phyloP scores from a whole-genome alignment of 1,140 invertebrate genomes.

The Arion vulgaris region DNA sequence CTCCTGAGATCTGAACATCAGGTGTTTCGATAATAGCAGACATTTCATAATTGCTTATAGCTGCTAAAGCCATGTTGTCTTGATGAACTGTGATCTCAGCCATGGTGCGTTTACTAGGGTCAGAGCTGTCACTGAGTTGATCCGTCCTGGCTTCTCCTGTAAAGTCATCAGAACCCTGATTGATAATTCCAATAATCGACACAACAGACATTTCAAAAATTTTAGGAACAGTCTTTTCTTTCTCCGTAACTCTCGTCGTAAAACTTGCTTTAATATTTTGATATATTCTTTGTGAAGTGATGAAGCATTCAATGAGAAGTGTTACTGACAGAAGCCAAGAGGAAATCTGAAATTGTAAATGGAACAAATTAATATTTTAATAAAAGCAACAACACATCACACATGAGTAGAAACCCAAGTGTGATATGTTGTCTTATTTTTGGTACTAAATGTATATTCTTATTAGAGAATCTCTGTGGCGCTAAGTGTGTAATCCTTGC shows the following conservation, averaged over 20 bases:
- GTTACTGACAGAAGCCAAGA: not conserved
- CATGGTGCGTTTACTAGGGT: not conserved
- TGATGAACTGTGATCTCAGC: not conserved
- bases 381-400: no score
- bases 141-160: not conserved
- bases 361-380: no score
- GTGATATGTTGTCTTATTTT: no score
- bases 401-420: no score
- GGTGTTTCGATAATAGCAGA: not conserved
- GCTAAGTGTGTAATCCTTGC: no score
- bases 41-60: not conserved
- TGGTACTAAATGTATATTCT: no score
- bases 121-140: not conserved
- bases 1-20: not conserved
- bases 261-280: not conserved
- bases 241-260: not conserved
- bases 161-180: not conserved
- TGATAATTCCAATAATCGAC: not conserved
- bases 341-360: not conserved
- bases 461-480: no score
- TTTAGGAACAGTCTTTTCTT: not conserved
- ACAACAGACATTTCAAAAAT: not conserved
- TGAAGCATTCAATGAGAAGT: not conserved
- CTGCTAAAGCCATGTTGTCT: not conserved
- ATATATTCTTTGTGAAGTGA: not conserved